Conservation (phyloP, 2,888 invertebrate genomes). For the Suillia variegata region DNA sequence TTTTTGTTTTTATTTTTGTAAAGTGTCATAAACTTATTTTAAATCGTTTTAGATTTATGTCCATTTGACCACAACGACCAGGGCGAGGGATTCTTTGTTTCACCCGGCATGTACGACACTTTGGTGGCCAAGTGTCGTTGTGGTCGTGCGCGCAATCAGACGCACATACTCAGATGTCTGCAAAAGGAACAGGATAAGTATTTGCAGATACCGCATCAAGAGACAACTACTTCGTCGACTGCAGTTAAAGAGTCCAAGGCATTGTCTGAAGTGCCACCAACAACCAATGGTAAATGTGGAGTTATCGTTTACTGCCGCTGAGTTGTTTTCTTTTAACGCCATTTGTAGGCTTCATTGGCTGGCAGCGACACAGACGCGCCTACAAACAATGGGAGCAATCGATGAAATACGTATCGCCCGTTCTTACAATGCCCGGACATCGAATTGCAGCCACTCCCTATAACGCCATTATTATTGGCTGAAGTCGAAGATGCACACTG, state of each 20-base stretch:
- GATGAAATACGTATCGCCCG: constrained; percentile 55
- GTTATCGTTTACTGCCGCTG: background rate
- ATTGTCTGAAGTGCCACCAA: constrained; percentile 40
- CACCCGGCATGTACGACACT: constrained; percentile 52
- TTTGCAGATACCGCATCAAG: constrained; percentile 14
- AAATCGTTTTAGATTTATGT: constrained; percentile 33
- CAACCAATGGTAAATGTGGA: constrained; percentile 54
- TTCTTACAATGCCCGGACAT: constrained; percentile 53
- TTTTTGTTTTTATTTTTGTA: too few species aligned
- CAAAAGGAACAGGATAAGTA: constrained; percentile 49
- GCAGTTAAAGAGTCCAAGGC: constrained; percentile 1
- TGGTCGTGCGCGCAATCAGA: constrained; percentile 48
- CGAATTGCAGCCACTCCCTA: constrained; percentile 52
- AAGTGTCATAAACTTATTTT: constrained; percentile 29
- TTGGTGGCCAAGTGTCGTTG: constrained; percentile 55
- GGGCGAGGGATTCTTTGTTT: constrained; percentile 53
- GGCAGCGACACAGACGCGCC: constrained; percentile 30
- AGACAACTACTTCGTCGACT: constrained; percentile 2
- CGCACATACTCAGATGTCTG: constrained; percentile 54
- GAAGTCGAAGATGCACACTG: background rate
- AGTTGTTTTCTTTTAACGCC: background rate
- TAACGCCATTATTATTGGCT: constrained; percentile 54
- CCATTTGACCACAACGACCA: constrained; percentile 44
- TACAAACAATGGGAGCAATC: constrained; percentile 53
- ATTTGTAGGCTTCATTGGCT: constrained; percentile 51